Base-by-base conservation (phyloP, 2,888 invertebrate genomes). In the Campoplex capitator region DNA sequence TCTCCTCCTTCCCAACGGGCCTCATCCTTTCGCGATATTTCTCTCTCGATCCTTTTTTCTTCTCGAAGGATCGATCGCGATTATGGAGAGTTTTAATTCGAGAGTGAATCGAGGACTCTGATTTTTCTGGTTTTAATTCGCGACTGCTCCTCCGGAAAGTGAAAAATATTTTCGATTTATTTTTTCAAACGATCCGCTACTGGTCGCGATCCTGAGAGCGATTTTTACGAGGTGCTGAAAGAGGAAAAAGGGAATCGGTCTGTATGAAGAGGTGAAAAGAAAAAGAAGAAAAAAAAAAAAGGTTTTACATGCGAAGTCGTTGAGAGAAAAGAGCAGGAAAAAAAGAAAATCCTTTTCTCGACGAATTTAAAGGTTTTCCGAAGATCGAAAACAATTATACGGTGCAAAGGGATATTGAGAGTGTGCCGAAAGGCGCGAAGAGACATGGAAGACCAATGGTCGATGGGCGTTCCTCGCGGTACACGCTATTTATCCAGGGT, bases 401-500 rank as follows among this genome's bases (percentile, higher is more conserved):
- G 35, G 42, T 35, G 35, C 74, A 74, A 38, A 76, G 51, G 73
- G 78, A 38, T 82, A 51, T 54, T 23, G 38, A 6, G 38, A 38
- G 74, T 62, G 23, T 18, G 23, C 28, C 16, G 54, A 48, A 35
- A 84, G 84, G 84, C 65, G 86, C 77, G 74, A 84, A 81, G 67
- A 51, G 28, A 75, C 58, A 62, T 38, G 13, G 32, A 35, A 42
- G 45, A 76, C 58, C 70, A 70, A 58, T 51, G 74, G 42, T 58
- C 75, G 74, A 81, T 85, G 80, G 76, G 86, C 87, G 84, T 85
- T 84, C 48, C 73, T 75, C 81, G 68, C 73, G 48, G 48, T 73
- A 74, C 54, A 23, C 23, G 68, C 88, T 92, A 88, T 91, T 92
- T 92, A 91, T 89, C 76, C 88, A 81, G 84, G 79, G 89, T 88